Base-by-base conservation (phyloP, 2,797 vertebrate species). In the Prunella strophiata region DNA sequence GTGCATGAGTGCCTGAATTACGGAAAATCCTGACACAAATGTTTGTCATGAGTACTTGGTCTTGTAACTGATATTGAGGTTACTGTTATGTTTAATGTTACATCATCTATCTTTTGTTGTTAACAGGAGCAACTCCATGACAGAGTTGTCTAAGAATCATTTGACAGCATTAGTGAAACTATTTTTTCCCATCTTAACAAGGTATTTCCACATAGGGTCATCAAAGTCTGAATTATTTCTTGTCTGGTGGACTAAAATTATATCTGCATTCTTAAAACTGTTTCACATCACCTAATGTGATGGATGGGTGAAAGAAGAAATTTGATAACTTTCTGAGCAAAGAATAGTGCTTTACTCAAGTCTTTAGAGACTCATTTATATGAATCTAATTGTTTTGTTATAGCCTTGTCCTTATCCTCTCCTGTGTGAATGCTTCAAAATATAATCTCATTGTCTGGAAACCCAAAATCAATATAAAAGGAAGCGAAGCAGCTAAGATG, bases 381-480 rank as follows among this genome's bases (percentile, higher is more conserved):
- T 42, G 15, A 88, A 71, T 81, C 29, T 93, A 93, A 95, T 96
- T 94, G 89, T 81, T 96, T 96, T 90, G 70, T 93, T 94, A 74
- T 59, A 91, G 59, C 29, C 34, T 95, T 96, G 73, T 92, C 89
- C 76, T 95, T 76, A 84, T 50, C 32, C 15, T 93, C 20, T 81
- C 45, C 48, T 81, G 13, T 91, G 55, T 73, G 77, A 96, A 67
- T 88, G 70, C 32, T 90, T 96, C 81, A 92, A 86, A 94, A 92
- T 63, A 91, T 88, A 91, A 95, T 96, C 76, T 88, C 51, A 73
- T 92, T 88, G 70, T 91, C 76, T 95, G 32, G 38, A 94, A 96
- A 88, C n/a, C 27, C 55, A 86, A 93, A 95, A 96, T 97, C 95
- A 88, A 96, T 97, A 86, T 36, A 84, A 93, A 92, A 92, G 57